Conservation (phyloP, 2,888 invertebrate genomes). For the Actias luna region DNA sequence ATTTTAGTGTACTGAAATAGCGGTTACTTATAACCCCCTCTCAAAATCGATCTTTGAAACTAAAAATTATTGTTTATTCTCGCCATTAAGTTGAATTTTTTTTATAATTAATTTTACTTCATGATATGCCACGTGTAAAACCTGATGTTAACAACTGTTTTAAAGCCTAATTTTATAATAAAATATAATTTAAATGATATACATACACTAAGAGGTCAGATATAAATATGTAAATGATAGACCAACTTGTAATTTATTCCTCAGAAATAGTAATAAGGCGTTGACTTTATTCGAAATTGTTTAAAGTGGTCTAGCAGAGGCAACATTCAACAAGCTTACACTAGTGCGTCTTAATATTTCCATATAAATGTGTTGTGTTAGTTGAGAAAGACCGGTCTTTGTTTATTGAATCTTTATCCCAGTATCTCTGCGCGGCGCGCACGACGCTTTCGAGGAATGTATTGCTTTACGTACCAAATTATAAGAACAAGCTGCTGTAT, state of each 20-base stretch:
- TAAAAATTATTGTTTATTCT: not conserved
- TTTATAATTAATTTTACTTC: not conserved
- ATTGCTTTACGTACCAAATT: slow-evolving; percentile 2
- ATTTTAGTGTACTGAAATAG: slow-evolving; percentile 47
- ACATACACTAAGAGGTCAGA: not conserved
- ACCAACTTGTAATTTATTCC: not conserved
- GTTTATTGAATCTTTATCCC: slow-evolving; percentile 39
- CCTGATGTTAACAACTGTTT: not conserved
- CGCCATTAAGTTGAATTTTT: not conserved
- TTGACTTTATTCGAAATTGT: slow-evolving; percentile 21
- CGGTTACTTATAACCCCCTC: slow-evolving; percentile 19
- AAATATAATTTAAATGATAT: not conserved
- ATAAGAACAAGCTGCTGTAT: not conserved
- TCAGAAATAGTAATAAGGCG: slow-evolving; percentile 23
- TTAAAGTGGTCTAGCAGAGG: slow-evolving; percentile 7
- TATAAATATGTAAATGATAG: not conserved
- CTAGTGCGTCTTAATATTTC: slow-evolving; percentile 41
- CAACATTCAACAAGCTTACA: slow-evolving; percentile 23
- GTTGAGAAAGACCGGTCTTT: slow-evolving; percentile 53
- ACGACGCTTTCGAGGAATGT: not conserved
- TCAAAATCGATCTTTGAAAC: not conserved
- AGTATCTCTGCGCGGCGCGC: not conserved
- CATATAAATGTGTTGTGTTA: slow-evolving; percentile 57
- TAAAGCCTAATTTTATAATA: not conserved
- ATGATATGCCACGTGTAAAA: not conserved